These are phyloP conservation scores for Agonopterix alstromeriana DNA, from an alignment of 2,888 invertebrate genomes.

Conservation along the genomic window DNA sequence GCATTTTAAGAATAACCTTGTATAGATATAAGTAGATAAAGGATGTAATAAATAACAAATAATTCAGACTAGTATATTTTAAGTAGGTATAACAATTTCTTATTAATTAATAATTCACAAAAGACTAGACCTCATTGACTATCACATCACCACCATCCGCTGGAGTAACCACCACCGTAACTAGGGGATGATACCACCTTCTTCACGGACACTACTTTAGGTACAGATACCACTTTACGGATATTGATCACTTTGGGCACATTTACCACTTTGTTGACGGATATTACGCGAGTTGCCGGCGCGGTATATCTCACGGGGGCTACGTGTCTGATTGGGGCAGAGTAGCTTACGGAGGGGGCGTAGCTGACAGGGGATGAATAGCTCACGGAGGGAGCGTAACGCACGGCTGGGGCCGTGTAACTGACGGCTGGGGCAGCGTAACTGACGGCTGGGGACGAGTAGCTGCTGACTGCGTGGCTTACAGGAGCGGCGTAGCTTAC, in stretches of 20 bases:
- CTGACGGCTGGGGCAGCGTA: constrained; percentile 11
- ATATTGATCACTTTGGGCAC: constrained; percentile 29
- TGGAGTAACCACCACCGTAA: constrained; percentile 4
- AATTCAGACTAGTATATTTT: no score
- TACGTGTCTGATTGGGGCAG: constrained; percentile 1
- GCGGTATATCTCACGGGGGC: constrained; percentile 9
- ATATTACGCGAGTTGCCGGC: constrained; percentile 17
- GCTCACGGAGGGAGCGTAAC: constrained; percentile 6
- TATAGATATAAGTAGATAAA: no score
- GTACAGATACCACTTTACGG: constrained; percentile 33
- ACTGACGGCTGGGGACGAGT: constrained; percentile 9
- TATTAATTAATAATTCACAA: no score
- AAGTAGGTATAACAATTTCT: no score
- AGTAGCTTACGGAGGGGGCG: constrained; percentile 6
- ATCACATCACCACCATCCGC: constrained; percentile 15
- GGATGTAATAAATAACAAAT: no score
- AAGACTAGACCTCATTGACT: no score
- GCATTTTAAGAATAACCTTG: no score
- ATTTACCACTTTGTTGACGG: constrained; percentile 24
- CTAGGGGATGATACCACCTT: constrained; percentile 27
- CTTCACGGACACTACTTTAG: constrained; percentile 37
- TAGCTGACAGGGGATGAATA: background rate
- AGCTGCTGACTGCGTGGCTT: constrained; percentile 3
- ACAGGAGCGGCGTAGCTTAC: constrained; percentile 10
- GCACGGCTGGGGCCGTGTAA: constrained; percentile 7